Base-by-base conservation (phyloP, 2,888 invertebrate genomes). In the Pristionchus mayeri region DNA sequence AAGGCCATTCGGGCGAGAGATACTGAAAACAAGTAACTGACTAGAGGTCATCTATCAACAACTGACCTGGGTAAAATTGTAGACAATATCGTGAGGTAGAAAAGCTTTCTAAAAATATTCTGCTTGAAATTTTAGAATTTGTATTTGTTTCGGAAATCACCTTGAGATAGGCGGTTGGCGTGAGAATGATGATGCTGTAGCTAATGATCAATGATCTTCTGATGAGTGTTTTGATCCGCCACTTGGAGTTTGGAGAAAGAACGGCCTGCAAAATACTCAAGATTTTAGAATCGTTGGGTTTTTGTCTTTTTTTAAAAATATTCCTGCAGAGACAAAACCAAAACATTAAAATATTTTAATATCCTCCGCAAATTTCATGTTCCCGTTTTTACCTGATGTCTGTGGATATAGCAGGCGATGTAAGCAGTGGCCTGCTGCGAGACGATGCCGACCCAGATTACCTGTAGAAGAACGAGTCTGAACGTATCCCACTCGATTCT, bases 1-100 rank as follows among this genome's bases (percentile, higher is more conserved):
- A 57, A 2, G 57, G 27, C 57, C 57, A 57, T 24, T 57, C 57
- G 57, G 57, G 57, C n/a, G 57, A 57, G 57, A 57, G 57, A 57
- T 24, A 57, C 57, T 57, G 24, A 3, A 57, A 9, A n/a, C n/a
- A 57, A 1, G n/a, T 57, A 27, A n/a, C n/a, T n/a, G n/a, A n/a
- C n/a, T n/a, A n/a, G n/a, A n/a, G n/a, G n/a, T n/a, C n/a, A n/a
- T n/a, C n/a, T n/a, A n/a, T n/a, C n/a, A n/a, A n/a, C n/a, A 57
- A 57, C 27, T n/a, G 2, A 57, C 57, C n/a, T 57, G 18, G 6
- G 57, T 24, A 27, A n/a, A 57, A 4, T n/a, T 13, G 11, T 18
- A 24, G 9, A 27, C 24, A 4, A 24, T 6, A 4, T 57, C n/a
- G 27, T 57, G 57, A 24, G 57, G 57, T 57, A 57, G 27, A 6